Evolutionary conservation across 2,797 vertebrate genomes (phyloP), one percentile per base, ranked within the genome.

Genomic region (Chelonia mydas): DNA sequence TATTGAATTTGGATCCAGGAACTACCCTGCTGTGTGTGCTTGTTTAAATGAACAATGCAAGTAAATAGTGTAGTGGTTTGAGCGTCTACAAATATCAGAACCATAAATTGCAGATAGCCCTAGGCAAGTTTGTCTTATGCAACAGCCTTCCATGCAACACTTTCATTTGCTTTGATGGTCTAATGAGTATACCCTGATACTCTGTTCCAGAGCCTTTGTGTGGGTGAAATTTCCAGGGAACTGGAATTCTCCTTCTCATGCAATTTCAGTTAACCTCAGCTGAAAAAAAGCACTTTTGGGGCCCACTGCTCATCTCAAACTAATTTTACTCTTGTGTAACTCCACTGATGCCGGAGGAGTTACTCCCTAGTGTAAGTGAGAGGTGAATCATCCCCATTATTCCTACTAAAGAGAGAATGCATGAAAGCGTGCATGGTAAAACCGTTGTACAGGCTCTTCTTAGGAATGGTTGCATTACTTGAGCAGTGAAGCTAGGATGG

Each of bases 51-150:
- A 97, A 94, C 33, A 83, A 11, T 31, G 12, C 31, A 85, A 92
- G 53, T 92, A 94, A 51, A 80, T 59, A 81, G 4, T 3, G 0
- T 77, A 1, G 3, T 90, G 80, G 86, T 90, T 89, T 61, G 68
- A 91, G 68, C 93, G 87, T 90, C 84, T 57, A 91, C 74, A 88
- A 95, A 94, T 93, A 37, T 49, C 89, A 55, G 68, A 96, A 61
- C 92, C 93, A 90, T 97, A 81, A 95, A 93, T 96, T 97, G 88
- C 77, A 7, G 78, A 83, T 88, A 96, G 83, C 83, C 96, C 93
- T 95, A 86, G 19, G 57, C 89, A 86, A 88, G 82, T 83, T 91
- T 93, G 90, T 92, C 94, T 93, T 96, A 90, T 93, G 68, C 54
- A n/a, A 88, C 81, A 74, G n/a, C 21, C 80, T 85, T 96, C 96